Conservation (phyloP, 2,113 vertebrate genomes). For the Crotalus viridis region DNA sequence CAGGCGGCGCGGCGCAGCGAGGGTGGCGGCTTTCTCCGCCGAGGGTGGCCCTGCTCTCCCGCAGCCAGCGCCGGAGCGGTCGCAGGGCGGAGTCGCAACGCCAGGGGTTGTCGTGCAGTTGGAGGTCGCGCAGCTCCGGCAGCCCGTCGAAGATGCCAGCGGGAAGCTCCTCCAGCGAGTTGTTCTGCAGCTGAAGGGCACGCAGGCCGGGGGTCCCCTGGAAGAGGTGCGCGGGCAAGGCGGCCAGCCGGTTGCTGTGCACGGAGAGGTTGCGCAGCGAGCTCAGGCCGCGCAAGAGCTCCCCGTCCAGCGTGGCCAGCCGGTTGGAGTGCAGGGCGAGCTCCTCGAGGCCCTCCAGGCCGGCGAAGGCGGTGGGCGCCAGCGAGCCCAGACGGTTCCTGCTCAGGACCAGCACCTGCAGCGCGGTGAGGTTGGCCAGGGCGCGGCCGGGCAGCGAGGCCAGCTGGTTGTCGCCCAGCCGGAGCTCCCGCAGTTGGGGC, state of each 20-base stretch:
- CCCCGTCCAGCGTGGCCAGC: slow-evolving; percentile 72
- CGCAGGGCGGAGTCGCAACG: slow-evolving; percentile 81
- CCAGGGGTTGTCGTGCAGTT: slow-evolving; percentile 88
- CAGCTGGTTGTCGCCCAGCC: slow-evolving; percentile 89
- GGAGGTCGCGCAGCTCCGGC: slow-evolving; percentile 68
- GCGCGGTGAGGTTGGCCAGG: slow-evolving; percentile 80
- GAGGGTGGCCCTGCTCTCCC: slow-evolving; percentile 68
- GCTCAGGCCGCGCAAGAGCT: slow-evolving; percentile 74
- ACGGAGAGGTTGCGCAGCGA: slow-evolving; percentile 79
- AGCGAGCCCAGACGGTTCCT: slow-evolving; percentile 76
- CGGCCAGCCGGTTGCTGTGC: background rate
- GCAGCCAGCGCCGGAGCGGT: slow-evolving; percentile 81
- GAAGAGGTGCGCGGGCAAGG: background rate
- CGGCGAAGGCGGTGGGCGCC: slow-evolving; percentile 64
- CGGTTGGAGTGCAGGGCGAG: slow-evolving; percentile 87
- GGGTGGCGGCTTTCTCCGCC: slow-evolving; percentile 61
- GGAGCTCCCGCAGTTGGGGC: slow-evolving; percentile 77
- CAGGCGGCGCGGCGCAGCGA: slow-evolving; percentile 71
- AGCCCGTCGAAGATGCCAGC: slow-evolving; percentile 40
- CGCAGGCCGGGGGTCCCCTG: background rate
- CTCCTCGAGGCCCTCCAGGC: slow-evolving; percentile 70
- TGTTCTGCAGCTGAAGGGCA: background rate
- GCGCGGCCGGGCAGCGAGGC: slow-evolving; percentile 70
- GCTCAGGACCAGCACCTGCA: slow-evolving; percentile 84
- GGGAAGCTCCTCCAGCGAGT: background rate